Conservation (phyloP, 2,888 invertebrate species). For the Ormia ochracea region DNA sequence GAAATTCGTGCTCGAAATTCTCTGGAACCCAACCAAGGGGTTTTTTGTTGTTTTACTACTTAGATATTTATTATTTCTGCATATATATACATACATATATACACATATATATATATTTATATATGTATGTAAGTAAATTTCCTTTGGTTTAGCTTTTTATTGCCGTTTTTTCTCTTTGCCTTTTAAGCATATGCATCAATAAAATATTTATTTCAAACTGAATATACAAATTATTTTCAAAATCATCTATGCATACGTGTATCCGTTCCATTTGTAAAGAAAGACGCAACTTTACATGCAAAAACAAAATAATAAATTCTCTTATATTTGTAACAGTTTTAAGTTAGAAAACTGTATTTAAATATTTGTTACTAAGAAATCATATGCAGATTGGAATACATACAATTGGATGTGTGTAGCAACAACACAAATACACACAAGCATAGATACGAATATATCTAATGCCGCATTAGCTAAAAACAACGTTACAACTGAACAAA, state of each 20-base stretch:
- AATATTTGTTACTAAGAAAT: neutral
- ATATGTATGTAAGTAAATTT: no score
- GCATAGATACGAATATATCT: no score
- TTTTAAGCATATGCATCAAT: neutral
- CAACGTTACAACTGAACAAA: no score
- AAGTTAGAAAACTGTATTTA: neutral
- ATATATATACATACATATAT: no score
- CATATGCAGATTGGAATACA: neutral
- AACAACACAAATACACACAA: no score
- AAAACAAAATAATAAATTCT: constrained; percentile 25
- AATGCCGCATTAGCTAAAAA: no score
- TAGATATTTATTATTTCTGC: no score
- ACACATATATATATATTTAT: no score
- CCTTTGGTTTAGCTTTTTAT: neutral
- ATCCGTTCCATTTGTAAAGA: neutral
- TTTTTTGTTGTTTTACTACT: constrained; percentile 21
- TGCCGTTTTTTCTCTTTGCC: constrained; percentile 1
- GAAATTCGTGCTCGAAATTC: constrained; percentile 39
- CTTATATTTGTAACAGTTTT: constrained; percentile 14
- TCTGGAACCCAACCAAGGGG: neutral
- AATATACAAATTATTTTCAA: neutral
- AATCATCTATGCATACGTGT: neutral
- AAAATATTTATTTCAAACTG: neutral
- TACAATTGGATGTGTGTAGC: no score
- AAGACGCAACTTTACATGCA: constrained; percentile 2